phyloP scores from a whole-genome alignment of 2,113 vertebrate genomes.

The Equus quagga region DNA sequence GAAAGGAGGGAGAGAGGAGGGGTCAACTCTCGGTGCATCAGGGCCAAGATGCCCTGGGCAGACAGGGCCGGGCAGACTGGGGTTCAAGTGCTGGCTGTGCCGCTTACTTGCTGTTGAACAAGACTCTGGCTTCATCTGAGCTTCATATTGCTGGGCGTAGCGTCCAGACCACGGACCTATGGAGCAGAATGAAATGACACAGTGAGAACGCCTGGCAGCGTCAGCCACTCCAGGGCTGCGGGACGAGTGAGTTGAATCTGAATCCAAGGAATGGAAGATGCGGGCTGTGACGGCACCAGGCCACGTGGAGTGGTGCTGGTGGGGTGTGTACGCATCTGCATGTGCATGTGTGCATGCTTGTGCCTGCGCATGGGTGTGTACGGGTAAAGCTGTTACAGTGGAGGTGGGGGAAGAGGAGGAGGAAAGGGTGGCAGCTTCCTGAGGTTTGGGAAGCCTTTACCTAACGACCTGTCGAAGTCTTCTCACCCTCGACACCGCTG shows the following conservation, averaged over 20 bases:
- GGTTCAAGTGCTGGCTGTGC: background rate
- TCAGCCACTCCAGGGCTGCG: background rate
- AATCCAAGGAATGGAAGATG: background rate
- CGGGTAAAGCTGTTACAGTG: too few species aligned
- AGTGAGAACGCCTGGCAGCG: background rate
- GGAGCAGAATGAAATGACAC: background rate
- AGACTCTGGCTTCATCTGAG: background rate
- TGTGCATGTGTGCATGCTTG: background rate
- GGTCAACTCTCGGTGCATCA: background rate
- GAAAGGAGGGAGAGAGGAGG: background rate
- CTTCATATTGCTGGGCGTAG: background rate
- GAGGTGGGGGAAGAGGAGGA: background rate
- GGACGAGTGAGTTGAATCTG: too few species aligned
- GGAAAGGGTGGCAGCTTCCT: background rate
- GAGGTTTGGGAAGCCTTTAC: background rate
- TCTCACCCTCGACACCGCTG: background rate
- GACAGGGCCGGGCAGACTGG: background rate
- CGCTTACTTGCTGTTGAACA: background rate
- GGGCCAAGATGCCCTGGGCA: background rate
- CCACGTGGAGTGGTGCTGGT: fast-evolving
- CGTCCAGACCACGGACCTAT: background rate
- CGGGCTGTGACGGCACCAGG: background rate
- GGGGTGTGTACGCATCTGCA: background rate
- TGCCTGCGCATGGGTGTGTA: too few species aligned
- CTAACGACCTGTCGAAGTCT: background rate